A percentile compares a stretch with the other conserved stretches of the same genome.
Conservation (phyloP, 2,888 invertebrate species). For the Sminthurides aquaticus region DNA sequence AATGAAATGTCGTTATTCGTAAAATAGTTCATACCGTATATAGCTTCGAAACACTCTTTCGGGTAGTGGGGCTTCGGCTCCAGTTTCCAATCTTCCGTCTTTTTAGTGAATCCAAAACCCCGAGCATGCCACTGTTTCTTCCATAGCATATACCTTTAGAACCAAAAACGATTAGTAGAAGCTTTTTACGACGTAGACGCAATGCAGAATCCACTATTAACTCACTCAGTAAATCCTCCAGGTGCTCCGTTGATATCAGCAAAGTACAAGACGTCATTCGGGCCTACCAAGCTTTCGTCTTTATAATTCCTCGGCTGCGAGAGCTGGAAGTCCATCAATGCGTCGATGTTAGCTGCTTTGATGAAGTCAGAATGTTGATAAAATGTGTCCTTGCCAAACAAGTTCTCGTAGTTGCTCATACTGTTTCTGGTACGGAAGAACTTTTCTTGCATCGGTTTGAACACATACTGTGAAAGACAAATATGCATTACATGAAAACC, state of each 20-base stretch:
- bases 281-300: constrained; percentile 47
- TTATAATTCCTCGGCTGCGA: constrained; percentile 62
- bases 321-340: constrained; percentile 80
- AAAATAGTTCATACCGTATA: constrained; percentile 60
- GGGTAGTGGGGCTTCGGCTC: constrained; percentile 56
- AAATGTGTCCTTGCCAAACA: constrained; percentile 45
- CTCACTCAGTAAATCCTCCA: constrained; percentile 85
- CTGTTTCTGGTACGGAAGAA: constrained; percentile 6
- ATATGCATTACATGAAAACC: no score
- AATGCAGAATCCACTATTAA: no score
- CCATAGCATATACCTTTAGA: constrained; percentile 63
- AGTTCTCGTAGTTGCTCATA: constrained; percentile 12
- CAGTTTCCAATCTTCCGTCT: constrained; percentile 73
- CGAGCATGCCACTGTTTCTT: constrained; percentile 57
- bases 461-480: background rate
- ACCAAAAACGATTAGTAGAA: constrained; percentile 1
- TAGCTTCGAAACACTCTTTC: constrained; percentile 84
- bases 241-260: constrained; percentile 97
- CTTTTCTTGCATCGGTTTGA: constrained; percentile 3
- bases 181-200: no score
- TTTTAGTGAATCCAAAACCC: constrained; percentile 91
- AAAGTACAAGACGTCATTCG: constrained; percentile 64
- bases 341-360: constrained; percentile 97
- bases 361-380: constrained; percentile 79
- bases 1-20: no score